A percentile compares a stretch with the other conserved stretches of the same genome.
phyloP scores from a whole-genome alignment of 2,888 invertebrate genomes.

The Diaperis boleti region DNA sequence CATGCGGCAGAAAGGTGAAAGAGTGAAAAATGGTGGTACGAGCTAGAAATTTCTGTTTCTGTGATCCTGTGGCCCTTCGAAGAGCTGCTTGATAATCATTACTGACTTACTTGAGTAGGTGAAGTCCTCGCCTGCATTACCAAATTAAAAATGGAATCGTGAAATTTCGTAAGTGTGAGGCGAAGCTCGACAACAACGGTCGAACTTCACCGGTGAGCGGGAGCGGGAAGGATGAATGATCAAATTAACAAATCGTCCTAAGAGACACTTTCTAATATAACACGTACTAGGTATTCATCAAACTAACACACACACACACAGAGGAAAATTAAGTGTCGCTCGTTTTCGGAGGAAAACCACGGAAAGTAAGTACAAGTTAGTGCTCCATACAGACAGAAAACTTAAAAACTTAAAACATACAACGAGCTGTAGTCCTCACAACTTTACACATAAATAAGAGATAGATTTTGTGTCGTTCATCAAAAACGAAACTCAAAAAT shows the following conservation, averaged over 20 bases:
- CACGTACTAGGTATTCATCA: constrained; percentile 54
- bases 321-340: constrained; percentile 38
- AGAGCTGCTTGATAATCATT: constrained; percentile 39
- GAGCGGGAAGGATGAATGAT: constrained; percentile 34
- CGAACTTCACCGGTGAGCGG: constrained; percentile 40
- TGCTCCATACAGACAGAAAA: constrained; percentile 34
- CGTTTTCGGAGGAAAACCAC: no score
- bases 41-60: constrained; percentile 29
- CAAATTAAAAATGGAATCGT: constrained; percentile 56
- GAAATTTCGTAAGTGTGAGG: constrained; percentile 44
- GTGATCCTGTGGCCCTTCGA: constrained; percentile 49
- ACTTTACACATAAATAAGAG: constrained; percentile 34
- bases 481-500: constrained; percentile 21
- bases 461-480: constrained; percentile 17
- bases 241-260: constrained; percentile 40
- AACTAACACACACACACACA: constrained; percentile 52
- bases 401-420: constrained; percentile 10
- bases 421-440: constrained; percentile 24
- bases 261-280: constrained; percentile 49
- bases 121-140: constrained; percentile 63
- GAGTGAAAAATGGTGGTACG: constrained; percentile 44
- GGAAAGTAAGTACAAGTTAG: no score
- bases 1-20: constrained; percentile 40
- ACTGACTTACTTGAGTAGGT: constrained; percentile 63
- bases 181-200: constrained; percentile 38